Conservation (phyloP, 2,888 invertebrate genomes). For the Bugula neritina region DNA sequence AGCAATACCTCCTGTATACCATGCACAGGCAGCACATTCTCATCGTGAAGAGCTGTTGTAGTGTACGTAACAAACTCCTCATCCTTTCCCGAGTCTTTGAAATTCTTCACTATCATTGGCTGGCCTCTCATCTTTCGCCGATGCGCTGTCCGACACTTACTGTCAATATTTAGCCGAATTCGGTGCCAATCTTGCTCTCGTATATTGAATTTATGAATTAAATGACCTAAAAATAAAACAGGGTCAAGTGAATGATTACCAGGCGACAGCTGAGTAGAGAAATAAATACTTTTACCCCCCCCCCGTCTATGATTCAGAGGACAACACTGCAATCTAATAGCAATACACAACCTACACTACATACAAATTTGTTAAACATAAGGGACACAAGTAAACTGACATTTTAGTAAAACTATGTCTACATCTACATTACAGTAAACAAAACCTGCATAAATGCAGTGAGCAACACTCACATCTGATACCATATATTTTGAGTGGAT, state of each 20-base stretch:
- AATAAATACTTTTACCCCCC: too few relatives aligned
- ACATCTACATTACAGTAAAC: too few relatives aligned
- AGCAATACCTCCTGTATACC: slow-evolving; percentile 19
- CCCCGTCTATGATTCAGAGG: too few relatives aligned
- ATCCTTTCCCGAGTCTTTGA: slow-evolving; percentile 3
- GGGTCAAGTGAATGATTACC: too few relatives aligned
- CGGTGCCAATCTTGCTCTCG: slow-evolving; percentile 58
- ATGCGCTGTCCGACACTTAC: slow-evolving; percentile 57
- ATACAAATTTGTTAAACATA: too few relatives aligned
- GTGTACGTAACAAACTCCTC: slow-evolving; percentile 20
- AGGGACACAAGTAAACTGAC: too few relatives aligned
- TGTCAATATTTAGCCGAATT: slow-evolving; percentile 58
- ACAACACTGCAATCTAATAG: too few relatives aligned
- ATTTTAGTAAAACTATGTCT: too few relatives aligned
- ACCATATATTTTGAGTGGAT: slow-evolving; percentile 57
- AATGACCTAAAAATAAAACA: slow-evolving; percentile 52
- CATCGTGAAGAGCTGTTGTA: background rate
- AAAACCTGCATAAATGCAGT: background rate
- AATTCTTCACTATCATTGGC: slow-evolving; percentile 28
- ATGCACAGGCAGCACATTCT: background rate
- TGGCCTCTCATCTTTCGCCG: slow-evolving; percentile 45
- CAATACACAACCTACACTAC: too few relatives aligned
- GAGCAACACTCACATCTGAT: slow-evolving; percentile 48
- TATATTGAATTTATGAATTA: slow-evolving; percentile 56
- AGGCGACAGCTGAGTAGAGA: too few relatives aligned